Evolutionary conservation across 1,140 invertebrate genomes (phyloP), one percentile per base, ranked within the genome.

Genomic region (Lysiphlebus fabarum): DNA sequence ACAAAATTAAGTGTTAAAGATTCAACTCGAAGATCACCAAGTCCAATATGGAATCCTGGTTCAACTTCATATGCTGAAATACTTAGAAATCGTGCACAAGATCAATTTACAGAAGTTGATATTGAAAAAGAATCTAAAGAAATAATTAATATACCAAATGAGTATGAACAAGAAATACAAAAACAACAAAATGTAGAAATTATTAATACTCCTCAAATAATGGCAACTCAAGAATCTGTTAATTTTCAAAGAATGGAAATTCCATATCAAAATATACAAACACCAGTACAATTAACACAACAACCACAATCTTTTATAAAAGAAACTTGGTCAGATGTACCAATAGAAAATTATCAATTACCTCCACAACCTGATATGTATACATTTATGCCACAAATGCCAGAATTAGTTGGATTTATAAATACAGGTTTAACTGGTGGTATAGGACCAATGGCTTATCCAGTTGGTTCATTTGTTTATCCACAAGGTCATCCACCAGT

Each of bases 1-100:
- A 71, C 76, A 0, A 53, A 49, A 0, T 26, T 26, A 4, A 26
- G 4, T 26, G 17, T 36, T 3, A 8, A 34, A n/a, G 71, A 80
- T 38, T 65, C 72, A 42, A 65, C 40, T 37, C 72, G 82, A 12
- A 77, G 87, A 61, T 88, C 87, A 4, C 82, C 82, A 10, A 89
- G 88, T 74, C 88, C 87, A 11, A 83, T 89, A 61, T 90, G 87
- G 87, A 68, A 79, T 7, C 86, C 86, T 0, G 88, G 87, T 37
- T 86, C 86, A 9, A 85, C 85, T 10, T 84, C 89, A 36, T 91
- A 91, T 70, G 89, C 90, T 6, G 88, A 91, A 72, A 87, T 92
- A 58, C 80, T 91, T 8, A 82, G 84, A 51, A 88, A 89, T 48
- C 70, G 75, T 49, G 65, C 67, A 36, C 70, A 70, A 4, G 56